These are phyloP conservation scores for Aleiodes alternator DNA, from an alignment of 2,888 invertebrate species.

Conservation along the genomic window DNA sequence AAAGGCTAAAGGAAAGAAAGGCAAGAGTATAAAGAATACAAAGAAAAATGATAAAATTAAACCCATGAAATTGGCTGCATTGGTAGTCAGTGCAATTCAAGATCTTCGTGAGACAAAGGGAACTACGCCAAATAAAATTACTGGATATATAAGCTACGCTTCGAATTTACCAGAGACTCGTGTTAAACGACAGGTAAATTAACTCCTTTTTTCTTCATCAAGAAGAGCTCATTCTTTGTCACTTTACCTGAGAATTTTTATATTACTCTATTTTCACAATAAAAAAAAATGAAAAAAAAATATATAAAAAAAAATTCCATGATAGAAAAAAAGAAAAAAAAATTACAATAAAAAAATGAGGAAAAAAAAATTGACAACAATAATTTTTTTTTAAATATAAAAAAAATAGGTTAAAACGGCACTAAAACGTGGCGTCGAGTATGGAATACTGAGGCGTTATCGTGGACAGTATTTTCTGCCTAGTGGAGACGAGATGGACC, in stretches of 20 bases:
- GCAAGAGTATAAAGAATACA: conserved; percentile 17
- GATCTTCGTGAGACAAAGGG: conserved; percentile 67
- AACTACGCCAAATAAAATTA: conserved; percentile 63
- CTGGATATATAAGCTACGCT: conserved; percentile 64
- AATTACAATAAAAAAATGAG: no score
- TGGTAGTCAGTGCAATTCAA: conserved; percentile 67
- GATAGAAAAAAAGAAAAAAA: no score
- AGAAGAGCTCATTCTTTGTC: not conserved
- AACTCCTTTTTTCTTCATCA: not conserved
- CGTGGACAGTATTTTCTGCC: conserved; percentile 68
- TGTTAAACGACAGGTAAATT: conserved; percentile 66
- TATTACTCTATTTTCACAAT: not conserved
- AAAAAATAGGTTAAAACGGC: conserved; percentile 62
- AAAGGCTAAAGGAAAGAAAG: conserved; percentile 50
- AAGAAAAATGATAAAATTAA: conserved; percentile 52
- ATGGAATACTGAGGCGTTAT: conserved; percentile 64
- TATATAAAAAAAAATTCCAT: no score
- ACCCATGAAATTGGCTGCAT: conserved; percentile 65
- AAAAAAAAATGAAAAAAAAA: no score
- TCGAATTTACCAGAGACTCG: conserved; percentile 60
- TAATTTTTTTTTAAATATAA: not conserved
- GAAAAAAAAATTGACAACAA: no score
- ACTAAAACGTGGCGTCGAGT: conserved; percentile 64
- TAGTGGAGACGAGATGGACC: conserved; percentile 62
- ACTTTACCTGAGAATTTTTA: not conserved